Conservation (phyloP, 2,113 vertebrate species). For the Chloropsis cyanopogon region DNA sequence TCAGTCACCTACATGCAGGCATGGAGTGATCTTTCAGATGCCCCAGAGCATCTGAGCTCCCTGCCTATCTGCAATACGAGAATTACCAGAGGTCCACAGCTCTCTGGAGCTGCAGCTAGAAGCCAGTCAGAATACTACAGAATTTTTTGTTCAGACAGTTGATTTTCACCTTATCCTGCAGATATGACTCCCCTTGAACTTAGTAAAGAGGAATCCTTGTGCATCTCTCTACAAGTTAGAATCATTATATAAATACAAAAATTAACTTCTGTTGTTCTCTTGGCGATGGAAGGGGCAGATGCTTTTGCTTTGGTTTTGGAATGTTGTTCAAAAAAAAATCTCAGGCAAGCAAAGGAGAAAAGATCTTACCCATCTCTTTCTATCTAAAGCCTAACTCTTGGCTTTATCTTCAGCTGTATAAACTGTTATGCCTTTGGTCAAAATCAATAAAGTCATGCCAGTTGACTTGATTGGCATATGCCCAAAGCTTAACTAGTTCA, state of each 20-base stretch:
- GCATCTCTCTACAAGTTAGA: not conserved
- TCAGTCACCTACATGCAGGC: not conserved
- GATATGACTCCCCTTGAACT: not conserved
- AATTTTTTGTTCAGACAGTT: not conserved
- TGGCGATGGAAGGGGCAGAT: rapidly evolving
- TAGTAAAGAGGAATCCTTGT: not conserved
- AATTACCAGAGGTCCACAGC: not conserved
- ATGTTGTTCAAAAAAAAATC: not conserved
- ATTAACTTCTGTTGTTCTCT: not conserved
- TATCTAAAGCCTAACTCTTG: not conserved
- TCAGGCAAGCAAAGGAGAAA: not conserved
- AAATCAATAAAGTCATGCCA: not conserved
- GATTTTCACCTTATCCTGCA: not conserved
- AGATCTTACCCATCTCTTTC: not conserved
- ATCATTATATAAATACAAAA: not conserved
- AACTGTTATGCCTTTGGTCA: not conserved
- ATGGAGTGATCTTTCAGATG: not conserved
- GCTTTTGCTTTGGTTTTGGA: not conserved
- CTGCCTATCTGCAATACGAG: not conserved
- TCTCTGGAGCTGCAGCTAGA: not conserved
- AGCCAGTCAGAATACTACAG: not conserved
- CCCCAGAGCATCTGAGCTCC: not conserved
- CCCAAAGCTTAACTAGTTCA: not conserved
- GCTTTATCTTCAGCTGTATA: not conserved
- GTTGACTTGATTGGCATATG: not conserved